Percentiles rank a stretch among this genome's conserved stretches.
phyloP scores from a whole-genome alignment of 2,797 vertebrate species.

The Serranus cabrilla region DNA sequence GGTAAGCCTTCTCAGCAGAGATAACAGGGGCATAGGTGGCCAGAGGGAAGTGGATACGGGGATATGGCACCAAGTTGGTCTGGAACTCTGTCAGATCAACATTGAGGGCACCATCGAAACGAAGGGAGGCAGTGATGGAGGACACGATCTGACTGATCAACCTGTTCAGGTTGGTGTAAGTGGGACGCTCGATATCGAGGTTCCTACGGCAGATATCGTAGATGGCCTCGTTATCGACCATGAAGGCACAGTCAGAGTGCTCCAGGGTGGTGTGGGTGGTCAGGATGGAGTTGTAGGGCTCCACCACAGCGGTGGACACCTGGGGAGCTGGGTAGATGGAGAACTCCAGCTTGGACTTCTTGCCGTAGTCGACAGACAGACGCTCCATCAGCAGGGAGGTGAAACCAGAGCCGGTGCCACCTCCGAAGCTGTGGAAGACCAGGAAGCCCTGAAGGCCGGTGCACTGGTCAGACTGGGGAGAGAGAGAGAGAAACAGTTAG shows the following conservation, averaged over 20 bases:
- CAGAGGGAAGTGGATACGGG: conserved; percentile 80
- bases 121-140: conserved; percentile 89
- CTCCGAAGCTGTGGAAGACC: conserved; percentile 58
- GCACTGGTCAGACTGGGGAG: conserved; percentile 78
- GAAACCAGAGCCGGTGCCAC: conserved; percentile 69
- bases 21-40: conserved; percentile 86
- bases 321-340: conserved; percentile 77
- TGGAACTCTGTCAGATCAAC: conserved; percentile 90
- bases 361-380: conserved; percentile 89
- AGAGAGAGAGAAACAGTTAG: not conserved
- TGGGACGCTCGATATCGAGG: conserved; percentile 86
- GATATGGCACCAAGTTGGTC: conserved; percentile 88
- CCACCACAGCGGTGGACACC: conserved; percentile 85
- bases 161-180: conserved; percentile 88
- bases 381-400: conserved; percentile 52
- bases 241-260: conserved; percentile 89
- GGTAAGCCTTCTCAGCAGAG: conserved; percentile 81
- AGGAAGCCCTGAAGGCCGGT: conserved; percentile 80
- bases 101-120: conserved; percentile 89
- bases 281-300: conserved; percentile 89
- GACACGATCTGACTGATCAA: conserved; percentile 88
- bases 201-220: conserved; percentile 89
- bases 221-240: conserved; percentile 82
- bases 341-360: conserved; percentile 89
- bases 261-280: conserved; percentile 89